Base-by-base conservation (phyloP, 2,888 invertebrate species). In the Gasteruption jaculator region DNA sequence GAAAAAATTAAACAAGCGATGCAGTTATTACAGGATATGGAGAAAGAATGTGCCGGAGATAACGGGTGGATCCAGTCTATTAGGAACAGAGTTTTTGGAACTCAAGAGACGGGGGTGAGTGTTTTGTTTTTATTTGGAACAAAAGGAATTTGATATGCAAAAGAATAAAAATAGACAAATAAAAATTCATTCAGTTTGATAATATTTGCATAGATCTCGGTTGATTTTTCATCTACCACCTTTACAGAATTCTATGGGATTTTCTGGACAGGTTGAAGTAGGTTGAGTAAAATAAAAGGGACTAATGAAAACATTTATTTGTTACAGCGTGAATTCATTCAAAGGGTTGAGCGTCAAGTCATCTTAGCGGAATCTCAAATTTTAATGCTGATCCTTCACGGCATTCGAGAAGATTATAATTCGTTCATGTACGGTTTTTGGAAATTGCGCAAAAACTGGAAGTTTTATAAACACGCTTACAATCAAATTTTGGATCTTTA, bases 401-500 rank as follows among this genome's bases (percentile, higher is more conserved):
- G 83, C 54, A 71, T 82, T 3, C 80, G 81, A 51, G 81, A 82
- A 60, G 83, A 83, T 58, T 68, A 83, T 31, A 73, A 79, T 3
- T 78, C 81, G 34, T 76, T 74, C 48, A 75, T 84, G 36, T 79
- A 76, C 52, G 82, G 81, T 1, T 81, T 82, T 7, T 83, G 83
- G 82, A 75, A 79, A 43, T 67, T 85, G 48, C 68, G 83, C 19
- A 81, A 80, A 62, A 81, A 83, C 0, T 85, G 83, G 82, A 80
- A 81, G 60, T 74, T 81, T 40, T 85, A 85, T 58, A 80, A 82
- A 52, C 76, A 76, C 52, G 73, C 79, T 2, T 80, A 82, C 60
- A 73, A 72, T 33, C 78, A 81, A 53, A 74, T 82, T 50, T 65
- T 74, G 14, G 65, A 71, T 12, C 57, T 82, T 7, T 77, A 81